phyloP scores from a whole-genome alignment of 2,113 vertebrate genomes.

The Chaenocephalus aceratus region DNA sequence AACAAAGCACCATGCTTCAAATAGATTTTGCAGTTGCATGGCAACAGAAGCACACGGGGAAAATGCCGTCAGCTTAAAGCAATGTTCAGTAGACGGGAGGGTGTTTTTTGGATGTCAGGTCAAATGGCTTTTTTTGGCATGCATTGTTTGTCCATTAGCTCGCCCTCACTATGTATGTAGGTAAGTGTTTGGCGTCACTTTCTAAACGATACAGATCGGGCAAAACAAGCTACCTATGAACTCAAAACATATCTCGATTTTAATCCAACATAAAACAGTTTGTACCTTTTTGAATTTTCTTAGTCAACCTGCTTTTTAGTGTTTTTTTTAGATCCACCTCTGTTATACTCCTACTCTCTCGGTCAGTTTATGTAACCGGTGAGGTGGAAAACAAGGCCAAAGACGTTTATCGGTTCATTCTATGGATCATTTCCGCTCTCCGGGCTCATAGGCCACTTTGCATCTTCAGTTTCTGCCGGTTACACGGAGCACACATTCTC shows the following conservation, averaged over 20 bases:
- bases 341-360: constrained; percentile 8
- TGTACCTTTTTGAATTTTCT: background rate
- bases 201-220: background rate
- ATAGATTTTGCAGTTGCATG: constrained; percentile 53
- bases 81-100: constrained; percentile 17
- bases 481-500: constrained; percentile 5
- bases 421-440: background rate
- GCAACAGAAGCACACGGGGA: constrained; percentile 50
- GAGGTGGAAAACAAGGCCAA: background rate
- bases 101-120: background rate
- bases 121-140: background rate
- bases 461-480: background rate
- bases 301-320: background rate
- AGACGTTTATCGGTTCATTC: background rate
- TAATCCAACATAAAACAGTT: background rate
- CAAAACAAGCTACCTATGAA: background rate
- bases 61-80: constrained; percentile 19
- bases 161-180: background rate
- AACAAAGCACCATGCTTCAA: constrained; percentile 31
- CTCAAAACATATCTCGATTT: no score
- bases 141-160: background rate
- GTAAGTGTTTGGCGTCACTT: background rate
- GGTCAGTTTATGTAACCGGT: constrained; percentile 14
- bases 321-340: constrained; percentile 6
- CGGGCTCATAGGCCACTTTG: background rate